phyloP scores from a whole-genome alignment of 2,797 vertebrate genomes.

The Dallia pectoralis region DNA sequence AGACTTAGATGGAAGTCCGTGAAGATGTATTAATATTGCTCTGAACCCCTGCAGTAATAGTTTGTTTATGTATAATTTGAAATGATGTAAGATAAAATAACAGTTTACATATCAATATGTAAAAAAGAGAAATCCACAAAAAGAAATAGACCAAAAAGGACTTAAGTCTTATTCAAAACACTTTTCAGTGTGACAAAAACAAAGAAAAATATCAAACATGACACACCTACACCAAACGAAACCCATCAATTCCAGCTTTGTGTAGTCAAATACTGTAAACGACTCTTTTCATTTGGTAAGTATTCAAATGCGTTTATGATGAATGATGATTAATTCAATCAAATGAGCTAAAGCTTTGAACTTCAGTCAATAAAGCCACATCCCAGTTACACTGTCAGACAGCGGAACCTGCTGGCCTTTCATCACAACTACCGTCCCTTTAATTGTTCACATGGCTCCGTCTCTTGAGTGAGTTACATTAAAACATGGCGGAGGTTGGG shows the following conservation, averaged over 20 bases:
- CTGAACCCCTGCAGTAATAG: neutral
- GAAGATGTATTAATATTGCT: neutral
- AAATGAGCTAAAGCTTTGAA: neutral
- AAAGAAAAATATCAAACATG: neutral
- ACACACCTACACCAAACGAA: neutral
- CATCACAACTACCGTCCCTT: constrained; percentile 27
- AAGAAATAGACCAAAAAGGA: too few relatives aligned
- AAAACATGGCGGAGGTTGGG: constrained; percentile 81
- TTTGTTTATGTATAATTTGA: neutral
- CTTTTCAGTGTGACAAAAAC: neutral
- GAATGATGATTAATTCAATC: neutral
- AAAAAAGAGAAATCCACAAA: neutral
- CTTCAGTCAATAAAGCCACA: neutral
- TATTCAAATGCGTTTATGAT: neutral
- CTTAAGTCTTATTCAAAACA: too few relatives aligned
- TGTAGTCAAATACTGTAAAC: neutral
- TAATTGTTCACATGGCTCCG: constrained; percentile 49
- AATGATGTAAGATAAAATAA: neutral
- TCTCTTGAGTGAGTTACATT: constrained; percentile 46
- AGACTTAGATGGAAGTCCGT: neutral
- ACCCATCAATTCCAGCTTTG: neutral
- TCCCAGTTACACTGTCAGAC: neutral
- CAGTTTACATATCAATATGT: neutral
- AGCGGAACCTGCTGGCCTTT: constrained; percentile 9
- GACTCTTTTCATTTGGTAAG: neutral